phyloP scores from a whole-genome alignment of 2,888 invertebrate species.

The Ernsta delagoae region DNA sequence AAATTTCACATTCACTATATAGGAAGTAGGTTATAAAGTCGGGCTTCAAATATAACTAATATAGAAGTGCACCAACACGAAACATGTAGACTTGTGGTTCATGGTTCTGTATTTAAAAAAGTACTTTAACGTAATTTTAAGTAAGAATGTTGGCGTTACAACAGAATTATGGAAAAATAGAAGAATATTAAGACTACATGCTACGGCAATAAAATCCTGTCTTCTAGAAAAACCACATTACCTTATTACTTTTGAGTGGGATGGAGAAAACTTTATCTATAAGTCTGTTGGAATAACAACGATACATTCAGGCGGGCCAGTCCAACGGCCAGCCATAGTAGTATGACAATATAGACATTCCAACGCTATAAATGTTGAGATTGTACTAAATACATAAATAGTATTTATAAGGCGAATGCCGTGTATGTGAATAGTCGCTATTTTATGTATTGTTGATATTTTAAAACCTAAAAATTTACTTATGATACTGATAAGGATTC shows the following conservation, averaged over 20 bases:
- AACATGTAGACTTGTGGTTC: constrained; percentile 76
- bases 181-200: no score
- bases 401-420: constrained; percentile 63
- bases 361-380: constrained; percentile 55
- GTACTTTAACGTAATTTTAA: constrained; percentile 52
- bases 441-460: constrained; percentile 30
- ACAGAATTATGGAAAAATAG: constrained; percentile 50
- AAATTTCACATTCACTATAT: constrained; percentile 74
- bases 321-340: constrained; percentile 64
- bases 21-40: constrained; percentile 63
- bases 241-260: neutral
- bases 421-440: constrained; percentile 57
- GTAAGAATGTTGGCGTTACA: constrained; percentile 55
- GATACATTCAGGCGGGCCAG: constrained; percentile 55
- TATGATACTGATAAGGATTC: no score
- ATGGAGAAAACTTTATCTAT: neutral
- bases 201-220: neutral
- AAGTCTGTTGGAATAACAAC: constrained; percentile 58
- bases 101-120: constrained; percentile 70
- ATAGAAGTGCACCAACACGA: constrained; percentile 81
- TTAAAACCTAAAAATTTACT: constrained; percentile 3
- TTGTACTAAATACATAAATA: constrained; percentile 57
- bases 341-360: constrained; percentile 80
- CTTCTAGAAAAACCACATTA: neutral
- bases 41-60: constrained; percentile 67